Base-by-base conservation (phyloP, 2,113 vertebrate genomes). In the Chascanopsetta lugubris region DNA sequence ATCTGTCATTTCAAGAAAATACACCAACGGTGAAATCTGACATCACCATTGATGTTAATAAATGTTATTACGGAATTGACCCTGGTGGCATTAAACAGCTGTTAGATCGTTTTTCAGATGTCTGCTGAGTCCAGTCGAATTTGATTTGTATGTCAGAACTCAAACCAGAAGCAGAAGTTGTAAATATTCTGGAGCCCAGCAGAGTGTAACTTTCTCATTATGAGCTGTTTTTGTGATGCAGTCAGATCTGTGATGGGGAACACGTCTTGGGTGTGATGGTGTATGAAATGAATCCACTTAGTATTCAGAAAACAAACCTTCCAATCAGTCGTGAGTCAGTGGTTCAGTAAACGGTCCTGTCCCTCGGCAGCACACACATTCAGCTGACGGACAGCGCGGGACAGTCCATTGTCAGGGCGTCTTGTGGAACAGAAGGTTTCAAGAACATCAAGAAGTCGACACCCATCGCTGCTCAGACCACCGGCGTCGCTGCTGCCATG, bases 341-440 rank as follows among this genome's bases (percentile, higher is more conserved):
- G 29, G 34, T 6, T 2, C 2, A n/a, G 8, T 56, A 21, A 45
- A 8, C 13, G 21, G 12, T 42, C 7, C 29, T 61, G 21, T 75
- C 42, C 17, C 26, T 1, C 6, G 0, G 22, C 75, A 99, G 97
- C 90, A 99, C 96, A 6, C 96, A 96, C 55, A 88, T 99, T 85
- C 95, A 96, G 55, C 89, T 99, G 1, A 90, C 94, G 0, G 91
- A 94, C 65, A 85, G 85, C 7, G 18, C 75, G 2, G 93, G 94
- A 25, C 66, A 71, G 79, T 85, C 92, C 0, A 34, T 97, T 4
- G 85, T 93, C 40, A 88, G 40, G 4, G 86, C 95, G 0, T 96
- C 97, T 56, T 98, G 97, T 0, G 97, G 97, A 63, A 94, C 94
- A 0, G 97, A 99, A 50, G 97, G 97, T 4, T 99, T 99, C 82